Conservation (phyloP, 2,113 vertebrate genomes). For the Apistogramma diplotaenia region DNA sequence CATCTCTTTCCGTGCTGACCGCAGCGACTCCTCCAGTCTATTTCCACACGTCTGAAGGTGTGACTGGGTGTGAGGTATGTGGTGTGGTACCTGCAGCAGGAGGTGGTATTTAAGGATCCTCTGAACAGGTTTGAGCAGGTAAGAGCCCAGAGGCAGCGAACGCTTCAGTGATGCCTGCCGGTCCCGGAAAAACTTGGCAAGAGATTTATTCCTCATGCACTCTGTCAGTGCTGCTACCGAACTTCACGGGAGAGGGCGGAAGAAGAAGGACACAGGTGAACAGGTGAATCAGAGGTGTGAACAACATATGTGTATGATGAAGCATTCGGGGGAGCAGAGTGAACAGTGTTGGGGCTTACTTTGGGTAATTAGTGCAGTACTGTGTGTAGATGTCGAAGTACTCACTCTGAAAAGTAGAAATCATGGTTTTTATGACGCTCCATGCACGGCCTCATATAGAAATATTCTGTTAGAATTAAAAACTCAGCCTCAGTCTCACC, state of each 20-base stretch:
- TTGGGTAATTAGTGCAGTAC: constrained; percentile 97
- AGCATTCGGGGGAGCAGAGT: too few relatives aligned
- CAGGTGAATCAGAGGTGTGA: not conserved
- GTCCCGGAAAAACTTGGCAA: constrained; percentile 89
- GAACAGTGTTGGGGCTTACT: constrained; percentile 74
- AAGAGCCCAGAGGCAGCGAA: constrained; percentile 87
- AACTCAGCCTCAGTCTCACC: constrained; percentile 70
- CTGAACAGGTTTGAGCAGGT: constrained; percentile 93
- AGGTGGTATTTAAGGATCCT: constrained; percentile 97
- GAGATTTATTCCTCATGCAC: constrained; percentile 88
- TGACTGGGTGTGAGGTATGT: not conserved
- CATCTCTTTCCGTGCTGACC: not conserved
- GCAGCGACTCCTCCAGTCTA: not conserved
- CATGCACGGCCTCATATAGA: too few relatives aligned
- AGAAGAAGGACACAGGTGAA: not conserved
- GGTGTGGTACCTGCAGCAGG: constrained; percentile 84
- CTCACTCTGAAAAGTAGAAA: constrained; percentile 79
- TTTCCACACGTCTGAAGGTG: not conserved
- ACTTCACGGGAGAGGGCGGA: constrained; percentile 61
- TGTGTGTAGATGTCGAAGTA: constrained; percentile 95
- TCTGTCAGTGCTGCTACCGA: constrained; percentile 87
- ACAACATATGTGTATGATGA: not conserved
- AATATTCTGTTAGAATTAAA: not conserved
- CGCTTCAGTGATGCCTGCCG: constrained; percentile 84
- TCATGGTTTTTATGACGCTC: not conserved